Evolutionary conservation across 2,888 invertebrate species (phyloP), one percentile per base, ranked within the genome.

Genomic region (Cryptophagus acutangulus): DNA sequence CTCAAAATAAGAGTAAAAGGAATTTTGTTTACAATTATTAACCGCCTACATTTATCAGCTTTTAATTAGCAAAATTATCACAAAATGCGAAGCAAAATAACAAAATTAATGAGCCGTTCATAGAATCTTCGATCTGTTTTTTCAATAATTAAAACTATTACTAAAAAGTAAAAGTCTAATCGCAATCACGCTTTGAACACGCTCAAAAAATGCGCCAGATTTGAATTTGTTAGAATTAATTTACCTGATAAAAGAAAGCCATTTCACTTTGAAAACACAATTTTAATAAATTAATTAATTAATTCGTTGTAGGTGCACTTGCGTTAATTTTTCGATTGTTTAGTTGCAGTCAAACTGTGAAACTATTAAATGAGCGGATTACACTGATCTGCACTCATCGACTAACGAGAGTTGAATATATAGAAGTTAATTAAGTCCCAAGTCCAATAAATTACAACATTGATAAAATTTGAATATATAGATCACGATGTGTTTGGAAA

Each of bases 391-490:
- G n/a, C 4, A 8, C 12, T 12, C n/a, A 26, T 12, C 12, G 26
- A n/a, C n/a, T 26, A 26, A 26, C 10, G n/a, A 26, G 12, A 12
- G 26, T 26, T 31, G 13, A 15, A 31, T 31, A 31, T 31, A 31
- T 12, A 31, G 15, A 15, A 28, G n/a, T 31, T 31, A 15, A 3
- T 31, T 10, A 9, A 46, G 47, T 47, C 44, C 47, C 47, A 47
- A 47, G 47, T 47, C 47, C 47, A 47, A 44, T 39, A 35, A 46
- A 36, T 26, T 46, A 34, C 8, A 13, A 31, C 13, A 31, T 26
- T 26, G 26, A 26, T 26, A 26, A 26, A 12, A n/a, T 26, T 12
- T 26, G n/a, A 26, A 26, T 26, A 26, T n/a, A n/a, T n/a, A n/a
- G n/a, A n/a, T n/a, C n/a, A n/a, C n/a, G n/a, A n/a, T n/a, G n/a